Conservation (phyloP, 2,888 invertebrate species). For the Ptychoptera albimana region DNA sequence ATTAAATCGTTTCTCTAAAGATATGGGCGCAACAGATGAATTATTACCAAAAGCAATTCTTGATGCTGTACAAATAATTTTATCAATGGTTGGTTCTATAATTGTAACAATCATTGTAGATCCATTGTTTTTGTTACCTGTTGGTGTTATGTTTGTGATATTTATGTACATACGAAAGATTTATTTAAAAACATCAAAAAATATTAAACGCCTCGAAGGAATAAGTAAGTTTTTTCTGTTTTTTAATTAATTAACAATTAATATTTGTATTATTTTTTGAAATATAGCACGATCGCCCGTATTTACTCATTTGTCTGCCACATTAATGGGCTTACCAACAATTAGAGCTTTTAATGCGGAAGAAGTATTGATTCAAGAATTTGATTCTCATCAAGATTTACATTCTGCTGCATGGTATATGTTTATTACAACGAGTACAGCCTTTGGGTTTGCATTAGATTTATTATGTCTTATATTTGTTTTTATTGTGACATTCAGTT, state of each 20-base stretch:
- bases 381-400: constrained; percentile 42
- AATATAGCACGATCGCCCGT: constrained; percentile 64
- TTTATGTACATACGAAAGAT: constrained; percentile 43
- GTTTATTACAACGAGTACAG: constrained; percentile 42
- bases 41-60: constrained; percentile 50
- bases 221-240: constrained; percentile 33
- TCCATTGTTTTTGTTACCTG: constrained; percentile 41
- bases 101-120: constrained; percentile 44
- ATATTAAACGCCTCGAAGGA: constrained; percentile 47
- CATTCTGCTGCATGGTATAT: constrained; percentile 52
- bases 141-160: constrained; percentile 36
- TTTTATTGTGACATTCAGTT: constrained; percentile 46
- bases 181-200: constrained; percentile 51
- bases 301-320: constrained; percentile 59
- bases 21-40: constrained; percentile 69
- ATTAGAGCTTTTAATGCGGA: constrained; percentile 56
- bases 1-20: constrained; percentile 66
- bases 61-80: constrained; percentile 40
- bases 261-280: constrained; percentile 6
- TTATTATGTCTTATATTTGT: constrained; percentile 45
- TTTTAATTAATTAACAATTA: neutral
- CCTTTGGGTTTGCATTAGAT: constrained; percentile 51
- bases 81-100: constrained; percentile 38
- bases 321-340: constrained; percentile 56
- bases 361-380: constrained; percentile 41